Conservation (phyloP, 2,113 vertebrate species). For the Salvelinus alpinus region DNA sequence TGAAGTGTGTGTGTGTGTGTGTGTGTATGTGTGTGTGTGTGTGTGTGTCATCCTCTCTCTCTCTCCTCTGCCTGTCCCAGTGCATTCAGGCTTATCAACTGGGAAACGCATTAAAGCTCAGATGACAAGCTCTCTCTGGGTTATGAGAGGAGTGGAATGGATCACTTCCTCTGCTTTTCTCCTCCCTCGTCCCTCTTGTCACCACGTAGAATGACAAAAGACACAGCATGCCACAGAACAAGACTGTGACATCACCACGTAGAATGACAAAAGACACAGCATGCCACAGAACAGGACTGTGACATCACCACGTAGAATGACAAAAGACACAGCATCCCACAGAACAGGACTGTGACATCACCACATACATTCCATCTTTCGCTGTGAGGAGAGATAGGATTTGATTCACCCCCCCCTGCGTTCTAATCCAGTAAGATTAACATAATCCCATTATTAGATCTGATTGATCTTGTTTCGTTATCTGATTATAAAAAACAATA, state of each 20-base stretch:
- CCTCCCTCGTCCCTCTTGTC: neutral
- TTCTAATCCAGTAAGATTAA: neutral
- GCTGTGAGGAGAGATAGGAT: neutral
- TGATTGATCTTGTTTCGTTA: neutral
- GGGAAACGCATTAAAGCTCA: constrained; percentile 34
- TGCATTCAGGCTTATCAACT: constrained; percentile 21
- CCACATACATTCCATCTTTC: neutral
- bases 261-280: neutral
- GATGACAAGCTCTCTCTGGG: constrained; percentile 24
- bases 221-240: too few relatives aligned
- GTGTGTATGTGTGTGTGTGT: neutral
- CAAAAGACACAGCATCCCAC: neutral
- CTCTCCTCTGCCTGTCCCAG: neutral
- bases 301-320: neutral
- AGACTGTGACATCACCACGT: too few relatives aligned
- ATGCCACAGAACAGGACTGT: too few relatives aligned
- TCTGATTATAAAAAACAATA: neutral
- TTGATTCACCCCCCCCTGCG: neutral
- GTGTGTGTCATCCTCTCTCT: neutral
- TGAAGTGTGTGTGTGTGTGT: neutral
- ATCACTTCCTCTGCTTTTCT: constrained; percentile 11
- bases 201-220: neutral
- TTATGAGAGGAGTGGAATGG: constrained; percentile 28
- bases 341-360: neutral
- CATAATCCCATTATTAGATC: neutral